phyloP scores from a whole-genome alignment of 1,140 invertebrate species.

The Achatina immaculata region DNA sequence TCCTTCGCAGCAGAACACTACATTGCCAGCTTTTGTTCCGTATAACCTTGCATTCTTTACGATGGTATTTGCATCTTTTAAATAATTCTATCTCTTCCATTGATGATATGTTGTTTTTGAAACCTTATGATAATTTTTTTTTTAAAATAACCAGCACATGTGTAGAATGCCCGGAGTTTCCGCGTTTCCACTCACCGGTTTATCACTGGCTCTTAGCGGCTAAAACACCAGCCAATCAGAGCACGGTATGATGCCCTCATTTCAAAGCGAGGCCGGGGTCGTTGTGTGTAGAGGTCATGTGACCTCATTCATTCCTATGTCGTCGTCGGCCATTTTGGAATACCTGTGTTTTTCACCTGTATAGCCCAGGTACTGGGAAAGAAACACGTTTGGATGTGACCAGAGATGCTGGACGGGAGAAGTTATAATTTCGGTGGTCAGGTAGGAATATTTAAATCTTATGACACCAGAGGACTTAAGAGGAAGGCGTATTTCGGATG shows the following conservation, averaged over 20 bases:
- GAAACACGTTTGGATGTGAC: background rate
- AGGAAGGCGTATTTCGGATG: too few species aligned
- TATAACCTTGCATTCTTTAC: too few species aligned
- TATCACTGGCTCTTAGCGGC: background rate
- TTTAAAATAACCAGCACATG: too few species aligned
- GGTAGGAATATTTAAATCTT: background rate
- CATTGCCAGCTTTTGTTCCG: too few species aligned
- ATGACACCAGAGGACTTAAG: too few species aligned
- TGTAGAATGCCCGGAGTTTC: too few species aligned
- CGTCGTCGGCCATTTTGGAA: constrained; percentile 2
- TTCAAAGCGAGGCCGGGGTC: background rate
- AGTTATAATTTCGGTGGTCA: constrained; percentile 3
- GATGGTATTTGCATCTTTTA: too few species aligned
- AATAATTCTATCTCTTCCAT: too few species aligned
- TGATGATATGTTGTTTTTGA: too few species aligned
- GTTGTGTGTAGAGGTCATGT: background rate
- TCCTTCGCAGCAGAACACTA: too few species aligned
- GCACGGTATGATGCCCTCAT: background rate
- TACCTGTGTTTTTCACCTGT: constrained; percentile 26
- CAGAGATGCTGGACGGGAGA: constrained; percentile 10
- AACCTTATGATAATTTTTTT: too few species aligned
- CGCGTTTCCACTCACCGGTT: too few species aligned
- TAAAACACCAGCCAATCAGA: background rate
- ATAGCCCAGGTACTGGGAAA: background rate
- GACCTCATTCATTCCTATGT: constrained; percentile 14